Evolutionary conservation across 64 coral and sea anemone genomes (phyloP).

Genomic region (Montipora efflorescens): DNA sequence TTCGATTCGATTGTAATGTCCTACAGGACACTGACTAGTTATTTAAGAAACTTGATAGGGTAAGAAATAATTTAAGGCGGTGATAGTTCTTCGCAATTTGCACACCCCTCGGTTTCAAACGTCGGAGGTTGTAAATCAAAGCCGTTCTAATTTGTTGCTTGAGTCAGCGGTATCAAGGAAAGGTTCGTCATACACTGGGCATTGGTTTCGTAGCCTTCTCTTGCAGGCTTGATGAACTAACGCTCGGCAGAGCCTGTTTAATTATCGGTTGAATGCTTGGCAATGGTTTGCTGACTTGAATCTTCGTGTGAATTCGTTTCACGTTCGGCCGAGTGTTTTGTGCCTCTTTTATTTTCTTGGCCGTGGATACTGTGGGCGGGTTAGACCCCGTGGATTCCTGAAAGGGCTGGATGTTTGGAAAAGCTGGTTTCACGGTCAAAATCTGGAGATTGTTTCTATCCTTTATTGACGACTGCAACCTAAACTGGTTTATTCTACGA

Average conservation of each 20-base stretch:
- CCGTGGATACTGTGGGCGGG: background rate
- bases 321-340: background rate
- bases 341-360: background rate
- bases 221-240: background rate
- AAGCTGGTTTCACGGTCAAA: conserved; percentile 33
- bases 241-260: background rate
- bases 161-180: no score
- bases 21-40: no score
- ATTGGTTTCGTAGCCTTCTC: background rate
- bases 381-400: background rate
- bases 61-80: no score
- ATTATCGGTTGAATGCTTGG: background rate
- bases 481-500: background rate
- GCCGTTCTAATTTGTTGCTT: no score
- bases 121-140: no score
- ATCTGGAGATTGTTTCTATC: background rate
- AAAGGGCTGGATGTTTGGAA: background rate
- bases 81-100: no score
- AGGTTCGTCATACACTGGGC: background rate
- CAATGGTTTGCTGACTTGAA: background rate
- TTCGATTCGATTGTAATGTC: no score
- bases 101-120: no score
- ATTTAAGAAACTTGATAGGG: no score
- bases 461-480: background rate
- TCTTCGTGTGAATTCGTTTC: background rate